Percentiles rank a stretch among this genome's conserved stretches.
phyloP scores from a whole-genome alignment of 2,888 invertebrate species.

The Ametastegia equiseti region DNA sequence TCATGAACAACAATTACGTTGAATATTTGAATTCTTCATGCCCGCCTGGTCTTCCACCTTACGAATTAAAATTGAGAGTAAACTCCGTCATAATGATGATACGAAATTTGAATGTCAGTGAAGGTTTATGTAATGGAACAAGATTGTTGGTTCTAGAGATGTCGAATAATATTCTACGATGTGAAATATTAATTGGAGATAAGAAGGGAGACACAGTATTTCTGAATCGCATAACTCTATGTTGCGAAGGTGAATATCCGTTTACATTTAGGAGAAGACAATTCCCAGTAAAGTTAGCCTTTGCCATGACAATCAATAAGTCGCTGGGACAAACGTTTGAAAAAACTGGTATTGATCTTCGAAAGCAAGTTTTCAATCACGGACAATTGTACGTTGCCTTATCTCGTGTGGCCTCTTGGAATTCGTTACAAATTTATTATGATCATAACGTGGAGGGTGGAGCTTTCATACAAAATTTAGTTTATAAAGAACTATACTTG shows the following conservation, averaged over 20 bases:
- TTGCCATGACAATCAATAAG: slow-evolving; percentile 70
- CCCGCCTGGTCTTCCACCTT: slow-evolving; percentile 52
- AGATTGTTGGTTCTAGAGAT: slow-evolving; percentile 42
- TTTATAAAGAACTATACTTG: slow-evolving; percentile 13
- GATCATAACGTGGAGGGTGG: background rate
- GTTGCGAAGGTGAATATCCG: slow-evolving; percentile 49
- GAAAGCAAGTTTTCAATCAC: slow-evolving; percentile 66
- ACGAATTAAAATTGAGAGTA: slow-evolving; percentile 48
- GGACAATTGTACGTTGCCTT: slow-evolving; percentile 70
- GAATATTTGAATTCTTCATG: slow-evolving; percentile 53
- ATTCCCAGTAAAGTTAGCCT: slow-evolving; percentile 63
- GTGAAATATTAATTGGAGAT: slow-evolving; percentile 51
- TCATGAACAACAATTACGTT: slow-evolving; percentile 44
- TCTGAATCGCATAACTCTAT: slow-evolving; percentile 49
- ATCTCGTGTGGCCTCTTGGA: slow-evolving; percentile 58
- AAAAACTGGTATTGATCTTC: slow-evolving; percentile 66
- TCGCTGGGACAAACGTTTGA: slow-evolving; percentile 69
- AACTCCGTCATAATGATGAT: slow-evolving; percentile 49
- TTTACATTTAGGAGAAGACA: slow-evolving; percentile 62
- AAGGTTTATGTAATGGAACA: slow-evolving; percentile 52
- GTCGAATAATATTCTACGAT: slow-evolving; percentile 41
- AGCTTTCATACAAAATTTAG: background rate
- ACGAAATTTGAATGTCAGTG: slow-evolving; percentile 45
- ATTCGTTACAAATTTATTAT: background rate
- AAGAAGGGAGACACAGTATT: slow-evolving; percentile 45